These are phyloP conservation scores for Anthoptus insignis DNA, from an alignment of 2,888 invertebrate species.

Conservation along the genomic window DNA sequence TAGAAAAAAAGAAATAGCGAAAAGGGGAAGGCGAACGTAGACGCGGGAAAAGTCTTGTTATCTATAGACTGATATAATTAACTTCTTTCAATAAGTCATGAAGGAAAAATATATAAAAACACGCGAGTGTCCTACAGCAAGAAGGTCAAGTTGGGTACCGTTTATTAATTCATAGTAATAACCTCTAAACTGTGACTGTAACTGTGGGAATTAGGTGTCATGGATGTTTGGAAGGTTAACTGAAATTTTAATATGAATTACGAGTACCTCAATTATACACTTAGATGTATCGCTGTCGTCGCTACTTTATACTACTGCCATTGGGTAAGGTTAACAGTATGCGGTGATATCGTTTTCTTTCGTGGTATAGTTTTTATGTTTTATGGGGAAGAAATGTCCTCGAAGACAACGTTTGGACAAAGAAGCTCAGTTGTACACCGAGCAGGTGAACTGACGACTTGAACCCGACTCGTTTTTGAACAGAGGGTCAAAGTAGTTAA, in stretches of 20 bases:
- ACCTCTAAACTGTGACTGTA: conserved; percentile 16
- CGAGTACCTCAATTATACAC: conserved; percentile 16
- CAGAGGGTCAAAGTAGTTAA: too few species aligned
- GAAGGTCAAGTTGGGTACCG: conserved; percentile 28
- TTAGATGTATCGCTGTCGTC: conserved; percentile 4
- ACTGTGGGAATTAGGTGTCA: conserved; percentile 27
- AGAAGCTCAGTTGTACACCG: too few species aligned
- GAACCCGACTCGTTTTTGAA: too few species aligned
- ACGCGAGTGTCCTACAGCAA: conserved; percentile 21
- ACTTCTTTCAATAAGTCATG: not conserved
- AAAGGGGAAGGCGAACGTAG: too few species aligned
- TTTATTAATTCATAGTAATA: conserved; percentile 36
- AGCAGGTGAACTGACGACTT: too few species aligned
- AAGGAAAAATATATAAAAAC: conserved; percentile 12
- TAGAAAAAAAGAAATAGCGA: too few species aligned
- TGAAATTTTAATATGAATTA: conserved; percentile 30
- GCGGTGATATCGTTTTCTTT: too few species aligned
- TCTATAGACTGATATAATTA: not conserved
- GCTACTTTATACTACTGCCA: conserved; percentile 6
- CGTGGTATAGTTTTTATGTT: too few species aligned
- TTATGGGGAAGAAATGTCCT: too few species aligned
- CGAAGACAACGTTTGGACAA: too few species aligned
- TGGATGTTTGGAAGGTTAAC: conserved; percentile 24
- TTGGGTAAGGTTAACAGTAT: conserved; percentile 1
- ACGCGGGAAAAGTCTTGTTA: too few species aligned